phyloP scores from a whole-genome alignment of 2,113 vertebrate species.

The Desmodus rotundus region DNA sequence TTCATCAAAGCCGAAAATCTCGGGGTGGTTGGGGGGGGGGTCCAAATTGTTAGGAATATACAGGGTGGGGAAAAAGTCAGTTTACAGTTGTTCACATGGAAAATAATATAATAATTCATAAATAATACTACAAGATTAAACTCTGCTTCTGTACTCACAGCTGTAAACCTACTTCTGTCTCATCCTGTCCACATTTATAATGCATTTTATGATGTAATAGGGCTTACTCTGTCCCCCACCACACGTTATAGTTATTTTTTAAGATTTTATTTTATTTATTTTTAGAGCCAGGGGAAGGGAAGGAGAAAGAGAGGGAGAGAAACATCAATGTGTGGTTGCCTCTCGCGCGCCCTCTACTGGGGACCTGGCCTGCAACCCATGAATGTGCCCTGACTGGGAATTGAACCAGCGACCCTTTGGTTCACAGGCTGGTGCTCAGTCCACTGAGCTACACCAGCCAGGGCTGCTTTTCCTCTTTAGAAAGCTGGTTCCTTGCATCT shows the following conservation, averaged over 20 bases:
- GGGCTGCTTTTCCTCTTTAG: background rate
- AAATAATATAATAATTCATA: background rate
- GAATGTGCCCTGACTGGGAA: background rate
- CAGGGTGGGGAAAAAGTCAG: background rate
- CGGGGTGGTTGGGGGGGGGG: accelerated
- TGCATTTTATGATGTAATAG: background rate
- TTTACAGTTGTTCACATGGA: background rate
- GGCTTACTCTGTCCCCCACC: background rate
- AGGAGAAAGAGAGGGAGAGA: too few relatives aligned
- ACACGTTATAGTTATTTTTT: too few relatives aligned
- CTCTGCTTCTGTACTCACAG: background rate
- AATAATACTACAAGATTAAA: background rate
- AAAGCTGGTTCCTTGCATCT: background rate
- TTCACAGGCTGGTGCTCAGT: background rate
- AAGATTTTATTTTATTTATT: too few relatives aligned
- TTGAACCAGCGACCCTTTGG: background rate
- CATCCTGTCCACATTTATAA: background rate
- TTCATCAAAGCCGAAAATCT: background rate
- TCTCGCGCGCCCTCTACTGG: too few relatives aligned
- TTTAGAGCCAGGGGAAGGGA: too few relatives aligned
- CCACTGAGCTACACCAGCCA: background rate
- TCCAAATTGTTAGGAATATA: background rate
- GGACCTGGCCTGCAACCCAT: too few relatives aligned
- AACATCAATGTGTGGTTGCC: too few relatives aligned
- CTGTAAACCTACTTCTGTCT: background rate